phyloP scores from a whole-genome alignment of 2,113 vertebrate species.

The Chrysochloris asiatica region DNA sequence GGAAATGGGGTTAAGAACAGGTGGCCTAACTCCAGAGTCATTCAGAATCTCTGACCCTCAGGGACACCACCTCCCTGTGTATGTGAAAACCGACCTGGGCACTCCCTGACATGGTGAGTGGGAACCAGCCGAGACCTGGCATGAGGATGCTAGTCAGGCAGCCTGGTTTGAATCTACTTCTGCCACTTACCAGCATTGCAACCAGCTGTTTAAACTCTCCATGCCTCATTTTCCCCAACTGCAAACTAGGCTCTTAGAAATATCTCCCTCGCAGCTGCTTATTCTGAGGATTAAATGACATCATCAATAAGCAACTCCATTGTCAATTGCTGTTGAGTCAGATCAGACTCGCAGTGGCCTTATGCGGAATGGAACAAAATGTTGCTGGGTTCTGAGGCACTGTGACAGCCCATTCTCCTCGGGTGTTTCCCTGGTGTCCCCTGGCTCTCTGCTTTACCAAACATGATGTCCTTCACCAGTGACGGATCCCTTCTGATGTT shows the following conservation, averaged over 20 bases:
- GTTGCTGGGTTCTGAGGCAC: background rate
- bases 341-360: background rate
- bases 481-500: background rate
- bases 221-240: background rate
- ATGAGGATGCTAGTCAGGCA: background rate
- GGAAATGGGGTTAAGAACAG: background rate
- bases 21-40: background rate
- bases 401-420: background rate
- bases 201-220: background rate
- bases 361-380: background rate
- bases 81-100: accelerated
- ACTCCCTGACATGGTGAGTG: background rate
- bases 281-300: background rate
- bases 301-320: background rate
- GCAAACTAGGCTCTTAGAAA: background rate
- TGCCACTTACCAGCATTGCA: background rate
- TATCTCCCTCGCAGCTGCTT: background rate
- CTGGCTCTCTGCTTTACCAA: background rate
- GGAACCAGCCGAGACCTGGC: no score
- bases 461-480: background rate
- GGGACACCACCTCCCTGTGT: background rate
- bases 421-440: no score
- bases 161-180: background rate
- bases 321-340: background rate
- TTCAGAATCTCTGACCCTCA: background rate